phyloP scores from a whole-genome alignment of 2,797 vertebrate genomes.

The Cyprinodon diabolis region DNA sequence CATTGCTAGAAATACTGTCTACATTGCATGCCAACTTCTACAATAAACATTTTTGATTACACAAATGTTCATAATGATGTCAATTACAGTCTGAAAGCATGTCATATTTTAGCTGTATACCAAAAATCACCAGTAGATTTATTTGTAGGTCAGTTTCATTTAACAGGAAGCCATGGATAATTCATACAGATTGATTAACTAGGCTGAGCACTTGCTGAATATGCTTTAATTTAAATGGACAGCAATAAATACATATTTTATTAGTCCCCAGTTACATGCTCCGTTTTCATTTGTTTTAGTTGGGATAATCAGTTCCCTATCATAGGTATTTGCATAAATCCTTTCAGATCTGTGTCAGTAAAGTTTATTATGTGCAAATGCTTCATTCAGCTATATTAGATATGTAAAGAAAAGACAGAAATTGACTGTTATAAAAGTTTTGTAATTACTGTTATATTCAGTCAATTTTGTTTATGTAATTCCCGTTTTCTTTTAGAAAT shows the following conservation, averaged over 20 bases:
- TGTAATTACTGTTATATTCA: neutral
- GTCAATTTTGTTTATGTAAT: neutral
- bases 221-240: constrained; percentile 1
- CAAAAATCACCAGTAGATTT: neutral
- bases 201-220: constrained; percentile 1
- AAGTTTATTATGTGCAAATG: neutral
- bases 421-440: neutral
- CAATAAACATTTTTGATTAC: neutral
- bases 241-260: neutral
- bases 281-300: neutral
- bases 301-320: neutral
- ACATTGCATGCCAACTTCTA: neutral
- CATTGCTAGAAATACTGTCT: no score
- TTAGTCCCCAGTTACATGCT: neutral
- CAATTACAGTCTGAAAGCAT: neutral
- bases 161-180: neutral
- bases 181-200: constrained; percentile 1
- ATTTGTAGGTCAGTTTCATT: constrained; percentile 14
- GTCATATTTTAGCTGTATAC: neutral
- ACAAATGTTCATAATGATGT: neutral
- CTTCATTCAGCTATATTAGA: neutral
- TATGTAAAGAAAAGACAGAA: neutral
- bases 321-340: neutral
- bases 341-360: neutral
- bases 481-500: no score